Base-by-base conservation (phyloP, 2,797 vertebrate species). In the Oreortyx pictus region DNA sequence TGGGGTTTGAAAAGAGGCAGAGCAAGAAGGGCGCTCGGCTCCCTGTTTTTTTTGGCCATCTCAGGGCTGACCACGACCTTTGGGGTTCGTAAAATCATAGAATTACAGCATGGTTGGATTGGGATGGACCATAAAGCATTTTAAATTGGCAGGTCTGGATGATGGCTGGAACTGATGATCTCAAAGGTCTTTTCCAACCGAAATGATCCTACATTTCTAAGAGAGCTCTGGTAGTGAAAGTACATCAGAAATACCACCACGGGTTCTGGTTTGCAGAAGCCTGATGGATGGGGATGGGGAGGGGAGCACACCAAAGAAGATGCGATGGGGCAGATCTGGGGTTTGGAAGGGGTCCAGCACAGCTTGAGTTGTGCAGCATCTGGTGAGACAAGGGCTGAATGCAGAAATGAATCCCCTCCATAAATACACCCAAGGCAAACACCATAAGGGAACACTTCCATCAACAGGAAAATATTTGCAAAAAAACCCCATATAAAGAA, bases 361-460 rank as follows among this genome's bases (percentile, higher is more conserved):
- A 91, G 85, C 82, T 76, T 50, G 88, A 89, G 82, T 27, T 92
- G 71, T 78, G 89, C 46, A 35, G 79, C 6, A 39, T 82, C 85
- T 92, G 92, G 82, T 54, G 1, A 94, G 92, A 82, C 0, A 43
- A 86, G 84, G 73, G 67, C 93, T 90, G 33, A 33, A 25, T 11
- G 24, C 2, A 7, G 44, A 35, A 13, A 84, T 0, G 66, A 35
- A 71, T 71, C 52, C 67, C 54, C 44, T 83, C 87, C 79, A 73
- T 57, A 93, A 95, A 94, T 72, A 92, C 77, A 90, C 33, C 78
- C 41, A 44, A 89, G 64, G 89, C 62, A 91, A 92, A 89, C 87
- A 93, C 20, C 90, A 92, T 85, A 91, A 22, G 60, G 87, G 90
- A 94, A 64, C 64, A 72, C 49, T 87, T 88, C 65, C 29, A 81